Conservation (phyloP, 2,113 vertebrate species). For the Malurus cyaneus region DNA sequence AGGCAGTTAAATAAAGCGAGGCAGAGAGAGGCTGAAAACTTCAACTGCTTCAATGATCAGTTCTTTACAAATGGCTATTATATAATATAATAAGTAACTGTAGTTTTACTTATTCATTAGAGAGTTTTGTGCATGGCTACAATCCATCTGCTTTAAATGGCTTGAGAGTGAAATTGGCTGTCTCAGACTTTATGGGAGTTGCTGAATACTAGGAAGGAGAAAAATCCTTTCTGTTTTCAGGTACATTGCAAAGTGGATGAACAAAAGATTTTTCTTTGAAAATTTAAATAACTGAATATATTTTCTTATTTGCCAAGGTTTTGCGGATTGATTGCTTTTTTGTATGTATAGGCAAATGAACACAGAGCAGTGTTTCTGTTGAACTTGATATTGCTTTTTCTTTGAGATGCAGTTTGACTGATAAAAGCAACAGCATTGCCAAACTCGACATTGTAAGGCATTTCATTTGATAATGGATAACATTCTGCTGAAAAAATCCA, state of each 20-base stretch:
- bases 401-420: constrained; percentile 3
- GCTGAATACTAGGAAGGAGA: constrained; percentile 25
- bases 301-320: constrained; percentile 47
- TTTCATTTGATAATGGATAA: not conserved
- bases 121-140: constrained; percentile 65
- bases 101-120: constrained; percentile 70
- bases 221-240: constrained; percentile 60
- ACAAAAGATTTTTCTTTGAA: constrained; percentile 44
- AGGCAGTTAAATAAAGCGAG: constrained; percentile 48
- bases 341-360: constrained; percentile 57
- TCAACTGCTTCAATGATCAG: constrained; percentile 58
- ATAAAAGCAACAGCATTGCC: constrained; percentile 19
- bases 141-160: constrained; percentile 71
- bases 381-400: not conserved
- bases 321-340: constrained; percentile 41
- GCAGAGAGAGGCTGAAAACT: constrained; percentile 12
- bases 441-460: not conserved
- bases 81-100: constrained; percentile 69
- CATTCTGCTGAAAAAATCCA: not conserved
- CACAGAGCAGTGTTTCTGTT: not conserved
- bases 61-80: constrained; percentile 71
- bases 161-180: constrained; percentile 67
- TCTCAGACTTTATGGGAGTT: constrained; percentile 62
- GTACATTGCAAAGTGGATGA: constrained; percentile 29
- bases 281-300: constrained; percentile 48